phyloP scores from a whole-genome alignment of 2,113 vertebrate genomes.

The Triplophysa rosa region DNA sequence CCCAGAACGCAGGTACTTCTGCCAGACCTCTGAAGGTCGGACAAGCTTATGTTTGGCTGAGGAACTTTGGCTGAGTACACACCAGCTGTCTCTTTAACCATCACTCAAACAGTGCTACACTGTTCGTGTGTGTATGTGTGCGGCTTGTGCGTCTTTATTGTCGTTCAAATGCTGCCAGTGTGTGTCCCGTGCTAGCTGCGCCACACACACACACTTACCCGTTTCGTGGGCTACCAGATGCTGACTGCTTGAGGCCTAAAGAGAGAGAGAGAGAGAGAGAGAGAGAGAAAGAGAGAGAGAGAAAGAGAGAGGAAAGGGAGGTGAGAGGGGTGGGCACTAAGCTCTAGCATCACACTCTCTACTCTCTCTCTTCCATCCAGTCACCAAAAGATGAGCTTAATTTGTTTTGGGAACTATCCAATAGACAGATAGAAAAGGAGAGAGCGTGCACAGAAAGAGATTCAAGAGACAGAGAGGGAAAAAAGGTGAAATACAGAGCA shows the following conservation, averaged over 20 bases:
- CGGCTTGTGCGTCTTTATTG: constrained; percentile 46
- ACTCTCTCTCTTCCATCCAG: constrained; percentile 31
- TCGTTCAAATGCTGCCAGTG: constrained; percentile 49
- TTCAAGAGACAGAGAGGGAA: constrained; percentile 44
- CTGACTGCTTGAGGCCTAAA: constrained; percentile 52
- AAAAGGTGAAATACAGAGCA: constrained; percentile 29
- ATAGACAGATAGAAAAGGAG: constrained; percentile 42
- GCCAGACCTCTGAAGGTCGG: constrained; percentile 57
- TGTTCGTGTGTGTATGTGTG: constrained; percentile 34
- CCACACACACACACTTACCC: constrained; percentile 28
- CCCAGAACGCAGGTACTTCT: constrained; percentile 47
- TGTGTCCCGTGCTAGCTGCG: constrained; percentile 43
- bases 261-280: constrained; percentile 1
- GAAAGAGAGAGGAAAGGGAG: not conserved
- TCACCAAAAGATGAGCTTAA: constrained; percentile 62
- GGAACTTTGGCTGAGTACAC: constrained; percentile 55
- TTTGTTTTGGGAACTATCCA: constrained; percentile 62
- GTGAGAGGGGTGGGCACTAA: not conserved
- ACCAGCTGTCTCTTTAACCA: constrained; percentile 59
- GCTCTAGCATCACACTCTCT: constrained; percentile 18
- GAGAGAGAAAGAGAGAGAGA: not conserved
- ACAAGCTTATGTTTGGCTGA: constrained; percentile 55
- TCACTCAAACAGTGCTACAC: constrained; percentile 42
- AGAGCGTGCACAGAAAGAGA: constrained; percentile 5
- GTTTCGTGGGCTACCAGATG: constrained; percentile 62